Base-by-base conservation (phyloP, 35 echinoderm and acorn worm species). In the Apostichopus parvimensis region DNA sequence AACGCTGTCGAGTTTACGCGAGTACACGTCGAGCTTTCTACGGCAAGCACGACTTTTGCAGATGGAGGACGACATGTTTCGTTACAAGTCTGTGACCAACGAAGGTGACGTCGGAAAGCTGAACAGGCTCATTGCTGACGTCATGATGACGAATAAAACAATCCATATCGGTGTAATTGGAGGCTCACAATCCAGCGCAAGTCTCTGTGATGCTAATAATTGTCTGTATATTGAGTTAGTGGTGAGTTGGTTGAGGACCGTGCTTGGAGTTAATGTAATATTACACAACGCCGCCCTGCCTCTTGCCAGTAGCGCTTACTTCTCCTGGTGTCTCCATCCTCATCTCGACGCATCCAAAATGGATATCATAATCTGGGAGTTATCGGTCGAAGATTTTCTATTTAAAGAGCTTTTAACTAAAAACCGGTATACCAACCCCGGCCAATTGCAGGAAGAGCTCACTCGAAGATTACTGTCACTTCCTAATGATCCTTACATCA, bases 321-420 rank as follows among this genome's bases (percentile, higher is more conserved):
- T 90, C 28, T 90, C 93, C 11, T 95, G 95, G 93, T 97, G 93
- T 60, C 80, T 93, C 5, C 20, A 94, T 4, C 93, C 93, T 11
- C 95, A 97, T 66, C 81, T 97, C 12, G 93, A 97, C 73, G 87
- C 93, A 6, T 45, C 81, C 0, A 58, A 94, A n/a, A 95, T 97
- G 86, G 91, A 97, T 61, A 97, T 97, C 28, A 84, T 97, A 52
- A 90, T 97, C 52, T 90, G 91, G 91, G 93, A 97, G 20, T 64
- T 94, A 8, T 85, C 95, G 28, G 89, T 90, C 1, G 95, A 93
- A n/a, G 95, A 97, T 65, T 97, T 91, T 57, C 12, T 70, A 62
- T 92, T 87, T 25, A 91, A 86, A 71, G 68, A 94, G 13, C 8
- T 90, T 20, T 82, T 71, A 59, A 53, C 87, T 17, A 83, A 92